Evolutionary conservation across 2,888 invertebrate genomes (phyloP), one percentile per base, ranked within the genome.

Genomic region (Limnephilus lunatus): DNA sequence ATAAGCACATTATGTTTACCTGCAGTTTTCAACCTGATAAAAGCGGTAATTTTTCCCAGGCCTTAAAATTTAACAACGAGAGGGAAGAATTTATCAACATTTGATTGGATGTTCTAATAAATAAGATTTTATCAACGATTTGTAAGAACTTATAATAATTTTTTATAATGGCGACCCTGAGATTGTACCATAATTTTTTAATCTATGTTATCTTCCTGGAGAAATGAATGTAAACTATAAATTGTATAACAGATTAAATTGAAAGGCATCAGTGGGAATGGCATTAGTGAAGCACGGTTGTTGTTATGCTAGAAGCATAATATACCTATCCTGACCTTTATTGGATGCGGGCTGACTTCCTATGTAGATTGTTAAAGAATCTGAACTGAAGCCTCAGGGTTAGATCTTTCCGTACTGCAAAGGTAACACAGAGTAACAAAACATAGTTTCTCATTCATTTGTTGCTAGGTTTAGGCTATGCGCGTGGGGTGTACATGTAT

Each of bases 351-450:
- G 98, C 97, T 95, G 97, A 97, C 97, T 97, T 97, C 97, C 98
- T 98, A 97, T 98, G 98, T 96, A 98, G 97, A 97, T 97, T 97
- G 97, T 98, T 98, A 98, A 98, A 98, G 98, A 98, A 98, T 97
- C 98, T 97, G 98, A 98, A 98, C 97, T 98, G 98, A 97, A 98
- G 98, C 97, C 98, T 98, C 97, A 98, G 98, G 97, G 98, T 98
- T 97, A 98, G 97, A 97, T 98, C 98, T 98, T 98, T 98, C 97
- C 98, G 98, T 98, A 98, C 98, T 98, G 98, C 96, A 97, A 97
- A 96, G 96, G 96, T 96, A 96, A 97, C 95, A 95, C 94, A 94
- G 92, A 95, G 94, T 93, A 94, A 94, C 92, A 93, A 92, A 93
- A 93, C 53, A 91, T 90, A 92, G 90, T 91, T 87, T 91, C 89